These are phyloP conservation scores for Siniperca scherzeri DNA, from an alignment of 2,797 vertebrate genomes.

Conservation along the genomic window DNA sequence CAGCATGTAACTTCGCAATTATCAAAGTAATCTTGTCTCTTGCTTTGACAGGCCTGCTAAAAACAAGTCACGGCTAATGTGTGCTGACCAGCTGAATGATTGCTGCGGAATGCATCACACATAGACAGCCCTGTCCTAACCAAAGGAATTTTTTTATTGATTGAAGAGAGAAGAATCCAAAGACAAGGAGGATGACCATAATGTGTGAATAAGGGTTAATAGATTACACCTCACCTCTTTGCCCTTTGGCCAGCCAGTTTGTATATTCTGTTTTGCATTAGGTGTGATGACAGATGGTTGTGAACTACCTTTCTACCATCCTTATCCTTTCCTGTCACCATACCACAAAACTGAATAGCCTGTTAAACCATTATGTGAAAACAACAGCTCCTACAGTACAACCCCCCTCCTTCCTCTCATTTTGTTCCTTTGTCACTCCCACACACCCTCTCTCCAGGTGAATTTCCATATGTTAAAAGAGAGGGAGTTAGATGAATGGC, in stretches of 20 bases:
- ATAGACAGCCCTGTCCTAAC: not conserved
- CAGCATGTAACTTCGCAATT: slow-evolving; percentile 30
- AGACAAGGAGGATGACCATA: not conserved
- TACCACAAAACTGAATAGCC: slow-evolving; percentile 7
- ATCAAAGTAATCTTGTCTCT: slow-evolving; percentile 36
- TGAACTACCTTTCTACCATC: not conserved
- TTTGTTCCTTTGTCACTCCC: slow-evolving; percentile 32
- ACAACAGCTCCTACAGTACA: not conserved
- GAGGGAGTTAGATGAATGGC: slow-evolving; percentile 71
- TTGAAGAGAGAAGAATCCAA: not conserved
- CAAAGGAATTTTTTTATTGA: slow-evolving; percentile 13
- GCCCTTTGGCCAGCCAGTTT: slow-evolving; percentile 2
- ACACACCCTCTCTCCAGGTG: slow-evolving; percentile 20
- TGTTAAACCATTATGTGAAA: slow-evolving; percentile 23
- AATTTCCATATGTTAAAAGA: slow-evolving; percentile 48
- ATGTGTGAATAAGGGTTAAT: slow-evolving; percentile 11
- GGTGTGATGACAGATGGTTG: not conserved
- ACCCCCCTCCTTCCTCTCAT: not conserved
- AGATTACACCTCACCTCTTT: slow-evolving; percentile 38
- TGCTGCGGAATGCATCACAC: slow-evolving; percentile 1
- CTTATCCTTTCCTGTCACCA: slow-evolving; percentile 14
- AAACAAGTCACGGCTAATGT: slow-evolving; percentile 44
- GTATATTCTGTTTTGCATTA: slow-evolving; percentile 23
- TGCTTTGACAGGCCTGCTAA: slow-evolving; percentile 49
- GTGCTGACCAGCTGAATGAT: slow-evolving; percentile 27